Evolutionary conservation across 1,140 invertebrate genomes (phyloP).

Genomic region (Dreissena polymorpha): DNA sequence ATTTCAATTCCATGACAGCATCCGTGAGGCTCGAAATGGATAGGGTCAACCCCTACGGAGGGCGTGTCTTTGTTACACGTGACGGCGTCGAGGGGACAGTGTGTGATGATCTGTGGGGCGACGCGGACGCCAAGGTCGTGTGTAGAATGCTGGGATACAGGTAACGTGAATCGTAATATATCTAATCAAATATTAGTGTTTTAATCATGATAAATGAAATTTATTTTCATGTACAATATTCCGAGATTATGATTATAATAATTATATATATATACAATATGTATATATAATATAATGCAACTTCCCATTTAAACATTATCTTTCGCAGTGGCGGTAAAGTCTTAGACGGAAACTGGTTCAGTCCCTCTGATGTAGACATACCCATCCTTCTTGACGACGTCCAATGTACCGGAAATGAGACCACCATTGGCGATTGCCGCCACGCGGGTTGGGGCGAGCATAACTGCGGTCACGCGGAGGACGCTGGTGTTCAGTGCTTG

Average conservation of each 20-base stretch:
- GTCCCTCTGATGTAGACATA: constrained; percentile 16
- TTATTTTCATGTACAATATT: not conserved
- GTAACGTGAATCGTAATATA: not conserved
- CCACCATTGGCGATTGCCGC: constrained; percentile 84
- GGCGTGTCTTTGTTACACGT: constrained; percentile 86
- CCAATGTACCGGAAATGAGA: constrained; percentile 86
- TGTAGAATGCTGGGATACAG: constrained; percentile 85
- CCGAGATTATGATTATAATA: too few relatives aligned
- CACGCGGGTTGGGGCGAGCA: constrained; percentile 88
- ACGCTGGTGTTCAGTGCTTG: constrained; percentile 73
- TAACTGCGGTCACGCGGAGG: constrained; percentile 86
- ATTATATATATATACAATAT: too few relatives aligned
- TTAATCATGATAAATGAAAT: not conserved
- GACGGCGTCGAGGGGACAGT: constrained; percentile 86
- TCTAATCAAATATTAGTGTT: not conserved
- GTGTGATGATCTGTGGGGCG: constrained; percentile 88
- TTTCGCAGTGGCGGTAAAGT: not conserved
- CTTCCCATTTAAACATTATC: too few relatives aligned
- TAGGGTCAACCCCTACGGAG: constrained; percentile 71
- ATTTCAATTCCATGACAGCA: too few relatives aligned
- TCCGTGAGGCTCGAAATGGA: constrained; percentile 22
- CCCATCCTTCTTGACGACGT: constrained; percentile 86
- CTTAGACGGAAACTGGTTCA: not conserved
- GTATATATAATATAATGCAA: too few relatives aligned
- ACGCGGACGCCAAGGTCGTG: constrained; percentile 86